Evolutionary conservation across 2,797 vertebrate genomes (phyloP), one percentile per base, ranked within the genome.

Genomic region (Setipinna tenuifilis): DNA sequence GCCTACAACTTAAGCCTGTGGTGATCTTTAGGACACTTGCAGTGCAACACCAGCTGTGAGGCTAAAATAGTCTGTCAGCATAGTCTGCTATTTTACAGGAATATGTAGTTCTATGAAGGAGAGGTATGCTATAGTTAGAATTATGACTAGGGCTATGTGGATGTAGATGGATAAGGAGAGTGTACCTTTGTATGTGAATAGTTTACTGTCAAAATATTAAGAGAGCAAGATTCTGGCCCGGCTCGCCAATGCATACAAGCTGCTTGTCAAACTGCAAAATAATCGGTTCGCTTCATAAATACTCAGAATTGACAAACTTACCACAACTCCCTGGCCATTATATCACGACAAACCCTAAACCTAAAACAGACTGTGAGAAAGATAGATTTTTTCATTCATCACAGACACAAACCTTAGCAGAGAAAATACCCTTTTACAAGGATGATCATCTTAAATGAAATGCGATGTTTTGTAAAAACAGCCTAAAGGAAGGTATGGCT

Each of bases 161-260:
- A 61, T 21, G 58, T 61, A 21, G n/a, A 61, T 21, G 12, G 12
- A 61, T 5, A 21, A 21, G 58, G 19, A 19, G 58, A 58, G 57
- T 58, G 19, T 16, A 3, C 57, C 19, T 16, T 58, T 58, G 12
- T 16, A 16, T 12, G 58, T 2, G 6, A 21, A 61, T 21, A n/a
- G n/a, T 61, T 21, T 61, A 58, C n/a, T 62, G n/a, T n/a, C 59
- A 62, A 62, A 62, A 62, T n/a, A 62, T n/a, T n/a, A n/a, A n/a
- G 17, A 61, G 58, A 61, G 57, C 2, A 58, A 58, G 14, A 62
- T 62, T 62, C 5, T 23, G 59, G 3, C 16, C 17, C 21, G n/a
- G 58, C 58, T 61, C 19, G 21, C 48, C 48, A 50, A 50, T n/a
- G n/a, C n/a, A n/a, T n/a, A 50, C n/a, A 21, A 61, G 14, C 17